Evolutionary conservation across 2,113 vertebrate genomes (phyloP).

Genomic region (Aythya baeri): DNA sequence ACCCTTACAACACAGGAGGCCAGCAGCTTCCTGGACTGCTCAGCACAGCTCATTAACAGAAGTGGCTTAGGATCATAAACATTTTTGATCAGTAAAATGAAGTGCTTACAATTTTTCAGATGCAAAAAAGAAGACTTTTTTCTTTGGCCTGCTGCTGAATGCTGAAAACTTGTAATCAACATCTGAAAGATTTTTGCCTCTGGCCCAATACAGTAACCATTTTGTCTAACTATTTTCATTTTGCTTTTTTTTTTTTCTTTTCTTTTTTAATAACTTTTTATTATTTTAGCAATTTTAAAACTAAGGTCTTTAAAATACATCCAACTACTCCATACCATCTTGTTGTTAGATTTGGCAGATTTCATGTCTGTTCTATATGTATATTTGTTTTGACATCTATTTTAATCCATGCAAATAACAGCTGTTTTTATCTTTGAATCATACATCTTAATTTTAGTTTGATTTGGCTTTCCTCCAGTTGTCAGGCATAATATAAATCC

Average conservation of each 20-base stretch:
- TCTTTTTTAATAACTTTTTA: not conserved
- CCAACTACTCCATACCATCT: not conserved
- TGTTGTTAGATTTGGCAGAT: not conserved
- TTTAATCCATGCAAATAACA: not conserved
- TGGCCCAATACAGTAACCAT: rapidly evolving
- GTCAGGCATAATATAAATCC: slow-evolving; percentile 18
- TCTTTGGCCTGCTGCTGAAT: not conserved
- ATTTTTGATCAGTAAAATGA: not conserved
- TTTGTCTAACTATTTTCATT: not conserved
- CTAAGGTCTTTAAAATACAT: not conserved
- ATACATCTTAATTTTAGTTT: slow-evolving; percentile 28
- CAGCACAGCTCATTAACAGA: not conserved
- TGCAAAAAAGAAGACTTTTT: not conserved
- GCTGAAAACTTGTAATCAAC: not conserved
- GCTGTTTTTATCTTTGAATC: not conserved
- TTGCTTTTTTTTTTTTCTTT: not conserved
- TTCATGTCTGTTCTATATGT: not conserved
- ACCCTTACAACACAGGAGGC: rapidly evolving
- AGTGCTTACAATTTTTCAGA: not conserved
- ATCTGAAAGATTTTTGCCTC: not conserved
- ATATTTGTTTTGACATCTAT: not conserved
- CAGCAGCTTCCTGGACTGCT: not conserved
- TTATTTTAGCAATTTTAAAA: not conserved
- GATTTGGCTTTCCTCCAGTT: slow-evolving; percentile 45
- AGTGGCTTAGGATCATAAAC: not conserved